Conservation (phyloP, 2,113 vertebrate species). For the Peromyscus polionotus region DNA sequence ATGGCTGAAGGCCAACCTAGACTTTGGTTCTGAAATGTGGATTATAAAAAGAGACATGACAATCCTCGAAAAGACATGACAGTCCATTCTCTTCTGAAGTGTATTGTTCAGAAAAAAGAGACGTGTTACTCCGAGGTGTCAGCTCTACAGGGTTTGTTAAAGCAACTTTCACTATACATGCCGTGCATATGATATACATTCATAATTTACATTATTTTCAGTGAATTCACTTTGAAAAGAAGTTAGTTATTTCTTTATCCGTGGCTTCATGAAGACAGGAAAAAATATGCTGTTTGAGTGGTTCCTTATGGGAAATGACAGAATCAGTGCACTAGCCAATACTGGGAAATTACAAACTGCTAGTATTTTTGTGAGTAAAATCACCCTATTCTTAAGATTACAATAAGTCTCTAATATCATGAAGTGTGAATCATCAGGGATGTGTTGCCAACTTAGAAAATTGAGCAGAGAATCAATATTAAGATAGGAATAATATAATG, state of each 20-base stretch:
- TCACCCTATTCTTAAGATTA: neutral
- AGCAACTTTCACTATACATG: neutral
- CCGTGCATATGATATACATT: neutral
- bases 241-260: neutral
- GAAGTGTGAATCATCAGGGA: neutral
- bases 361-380: neutral
- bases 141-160: neutral
- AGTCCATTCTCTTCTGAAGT: neutral
- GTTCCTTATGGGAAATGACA: neutral
- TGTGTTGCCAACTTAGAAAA: neutral
- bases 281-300: neutral
- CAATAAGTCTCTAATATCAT: neutral
- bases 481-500: neutral
- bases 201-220: neutral
- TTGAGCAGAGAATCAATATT: neutral
- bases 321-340: neutral
- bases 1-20: neutral
- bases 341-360: neutral
- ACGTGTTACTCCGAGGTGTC: neutral
- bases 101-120: neutral
- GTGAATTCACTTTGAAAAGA: neutral
- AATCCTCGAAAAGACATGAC: neutral
- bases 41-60: neutral
- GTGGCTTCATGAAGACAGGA: neutral
- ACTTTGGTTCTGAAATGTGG: neutral